Conservation (phyloP, 2,797 vertebrate genomes). For the Tiaroga cobitis region DNA sequence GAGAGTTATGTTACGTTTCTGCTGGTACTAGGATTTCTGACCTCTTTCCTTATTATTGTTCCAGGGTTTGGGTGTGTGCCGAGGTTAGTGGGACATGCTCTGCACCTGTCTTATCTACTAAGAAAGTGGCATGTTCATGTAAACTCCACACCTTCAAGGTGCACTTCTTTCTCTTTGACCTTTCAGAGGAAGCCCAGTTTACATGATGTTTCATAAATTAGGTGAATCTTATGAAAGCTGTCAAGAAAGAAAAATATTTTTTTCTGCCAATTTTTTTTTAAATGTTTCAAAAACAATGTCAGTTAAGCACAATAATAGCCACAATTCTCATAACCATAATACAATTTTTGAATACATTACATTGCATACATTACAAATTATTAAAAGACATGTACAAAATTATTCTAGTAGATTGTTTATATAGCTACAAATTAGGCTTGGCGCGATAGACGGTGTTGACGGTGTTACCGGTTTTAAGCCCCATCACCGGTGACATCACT, state of each 20-base stretch:
- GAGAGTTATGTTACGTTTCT: conserved; percentile 40
- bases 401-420: background rate
- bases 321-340: background rate
- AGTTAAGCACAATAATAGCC: background rate
- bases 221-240: background rate
- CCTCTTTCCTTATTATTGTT: conserved; percentile 24
- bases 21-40: conserved; percentile 22
- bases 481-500: too few relatives aligned
- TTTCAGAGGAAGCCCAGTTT: background rate
- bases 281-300: too few relatives aligned
- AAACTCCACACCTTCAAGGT: background rate
- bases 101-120: background rate
- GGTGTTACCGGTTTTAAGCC: too few relatives aligned
- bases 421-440: too few relatives aligned
- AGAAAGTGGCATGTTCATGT: background rate
- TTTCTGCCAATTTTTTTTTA: too few relatives aligned
- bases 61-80: background rate
- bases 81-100: background rate
- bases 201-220: background rate
- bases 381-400: too few relatives aligned
- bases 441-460: too few relatives aligned
- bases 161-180: background rate
- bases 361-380: too few relatives aligned
- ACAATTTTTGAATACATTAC: too few relatives aligned
- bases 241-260: background rate